A percentile compares a stretch with the other conserved stretches of the same genome.
Evolutionary conservation across 2,888 invertebrate species (phyloP).

Genomic region (Diarsia dahlii): DNA sequence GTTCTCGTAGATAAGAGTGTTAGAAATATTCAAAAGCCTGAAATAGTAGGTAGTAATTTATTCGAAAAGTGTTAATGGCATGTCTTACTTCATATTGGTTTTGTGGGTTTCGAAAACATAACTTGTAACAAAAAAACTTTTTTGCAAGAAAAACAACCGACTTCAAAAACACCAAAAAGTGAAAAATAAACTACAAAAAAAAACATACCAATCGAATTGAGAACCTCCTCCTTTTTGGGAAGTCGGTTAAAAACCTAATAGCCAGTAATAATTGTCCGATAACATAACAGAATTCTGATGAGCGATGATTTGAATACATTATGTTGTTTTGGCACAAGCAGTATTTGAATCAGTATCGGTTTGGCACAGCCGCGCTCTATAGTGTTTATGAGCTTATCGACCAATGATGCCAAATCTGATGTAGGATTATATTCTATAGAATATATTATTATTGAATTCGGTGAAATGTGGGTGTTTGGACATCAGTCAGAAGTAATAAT

Average conservation of each 20-base stretch:
- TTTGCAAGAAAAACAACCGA: too few relatives aligned
- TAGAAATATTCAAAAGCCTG: conserved; percentile 6
- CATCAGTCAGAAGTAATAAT: not conserved
- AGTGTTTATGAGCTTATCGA: conserved; percentile 48
- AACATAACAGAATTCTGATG: conserved; percentile 8
- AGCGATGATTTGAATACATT: conserved; percentile 31
- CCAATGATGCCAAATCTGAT: conserved; percentile 56
- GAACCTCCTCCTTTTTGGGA: too few relatives aligned
- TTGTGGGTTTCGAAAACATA: not conserved
- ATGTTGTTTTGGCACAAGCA: conserved; percentile 47
- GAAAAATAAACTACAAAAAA: too few relatives aligned
- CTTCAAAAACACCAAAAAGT: too few relatives aligned
- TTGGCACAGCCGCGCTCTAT: conserved; percentile 52
- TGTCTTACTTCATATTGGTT: not conserved
- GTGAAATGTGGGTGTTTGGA: conserved; percentile 11
- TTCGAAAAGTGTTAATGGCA: not conserved
- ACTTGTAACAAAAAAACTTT: too few relatives aligned
- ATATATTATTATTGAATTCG: conserved; percentile 33
- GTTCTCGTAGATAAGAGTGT: not conserved
- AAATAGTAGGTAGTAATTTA: not conserved
- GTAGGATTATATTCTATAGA: conserved; percentile 35
- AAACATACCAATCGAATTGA: too few relatives aligned
- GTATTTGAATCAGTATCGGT: conserved; percentile 45
- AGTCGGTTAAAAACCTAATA: too few relatives aligned
- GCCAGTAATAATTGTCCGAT: not conserved